Evolutionary conservation across 1,140 invertebrate genomes (phyloP).

Genomic region (Rhizoglyphus robini): DNA sequence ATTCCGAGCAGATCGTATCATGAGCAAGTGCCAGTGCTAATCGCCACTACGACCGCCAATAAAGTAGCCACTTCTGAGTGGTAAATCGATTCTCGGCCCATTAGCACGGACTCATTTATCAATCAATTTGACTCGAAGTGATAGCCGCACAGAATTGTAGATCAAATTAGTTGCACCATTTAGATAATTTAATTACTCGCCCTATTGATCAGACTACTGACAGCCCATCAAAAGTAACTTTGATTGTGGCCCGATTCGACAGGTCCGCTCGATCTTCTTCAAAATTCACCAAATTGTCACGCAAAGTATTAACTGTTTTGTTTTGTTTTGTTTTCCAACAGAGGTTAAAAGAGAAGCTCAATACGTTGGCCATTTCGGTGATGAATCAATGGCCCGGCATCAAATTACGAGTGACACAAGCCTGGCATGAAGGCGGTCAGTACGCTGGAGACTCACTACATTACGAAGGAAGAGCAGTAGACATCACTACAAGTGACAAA

Average conservation of each 20-base stretch:
- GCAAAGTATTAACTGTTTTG: not conserved
- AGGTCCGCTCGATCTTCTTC: too few species aligned
- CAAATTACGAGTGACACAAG: constrained; percentile 77
- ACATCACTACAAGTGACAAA: constrained; percentile 82
- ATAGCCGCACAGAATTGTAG: not conserved
- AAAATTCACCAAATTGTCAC: too few species aligned
- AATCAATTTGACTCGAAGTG: not conserved
- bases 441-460: constrained; percentile 70
- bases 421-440: constrained; percentile 75
- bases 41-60: too few species aligned
- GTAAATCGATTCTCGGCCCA: not conserved
- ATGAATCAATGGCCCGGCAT: constrained; percentile 96
- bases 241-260: too few species aligned
- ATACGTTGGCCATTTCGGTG: constrained; percentile 83
- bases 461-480: constrained; percentile 88
- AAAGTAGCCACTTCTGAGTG: too few species aligned
- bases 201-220: not conserved
- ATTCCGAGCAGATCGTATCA: not conserved
- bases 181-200: not conserved
- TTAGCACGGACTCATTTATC: constrained; percentile 7
- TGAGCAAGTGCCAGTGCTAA: not conserved
- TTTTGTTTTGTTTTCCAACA: constrained; percentile 40
- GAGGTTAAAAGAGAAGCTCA: constrained; percentile 88
- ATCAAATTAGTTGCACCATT: not conserved
- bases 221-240: not conserved